Base-by-base conservation (phyloP, 2,888 invertebrate genomes). In the Mimachlamys varia region DNA sequence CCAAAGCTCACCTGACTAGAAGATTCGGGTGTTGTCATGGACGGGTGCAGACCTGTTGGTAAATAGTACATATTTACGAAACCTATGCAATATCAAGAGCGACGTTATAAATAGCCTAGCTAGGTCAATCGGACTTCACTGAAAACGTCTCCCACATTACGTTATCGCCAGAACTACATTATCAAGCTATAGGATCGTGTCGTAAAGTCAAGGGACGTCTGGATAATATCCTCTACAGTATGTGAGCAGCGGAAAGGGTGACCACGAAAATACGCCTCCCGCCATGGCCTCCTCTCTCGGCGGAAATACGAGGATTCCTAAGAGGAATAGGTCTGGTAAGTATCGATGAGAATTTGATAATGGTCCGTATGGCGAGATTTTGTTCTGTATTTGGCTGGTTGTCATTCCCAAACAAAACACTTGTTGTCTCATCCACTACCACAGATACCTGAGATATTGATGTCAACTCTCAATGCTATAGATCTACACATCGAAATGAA, bases 271-370 rank as follows among this genome's bases (percentile, higher is more conserved):
- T 62, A 62, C 19, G 44, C 44, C 44, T 44, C 3, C 44, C 44
- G 62, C n/a, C 62, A 62, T 62, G 62, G 62, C 62, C 22, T 62
- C 62, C 62, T n/a, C 62, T 62, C 62, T 22, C 17, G 62, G 62
- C 22, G 62, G 17, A 62, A 62, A 62, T n/a, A 62, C 62, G 4
- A 22, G 62, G 62, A 62, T 62, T 10, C 62, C 62, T 62, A 62
- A 62, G 62, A 62, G 62, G 10, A 62, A 62, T n/a, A 62, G 62
- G 22, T 62, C 62, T n/a, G 62, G 62, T 62, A 62, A 62, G 62
- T n/a, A 62, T 62, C 62, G 62, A 22, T 7, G 62, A 22, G 7
- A 62, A 7, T 7, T 44, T 44, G 44, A 44, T 44, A 0, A n/a
- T 62, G n/a, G n/a, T 7, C 22, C 7, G 19, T 62, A n/a, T 62